Evolutionary conservation across 2,113 vertebrate genomes (phyloP), one percentile per base, ranked within the genome.

Genomic region (Dolichotis patagonum): DNA sequence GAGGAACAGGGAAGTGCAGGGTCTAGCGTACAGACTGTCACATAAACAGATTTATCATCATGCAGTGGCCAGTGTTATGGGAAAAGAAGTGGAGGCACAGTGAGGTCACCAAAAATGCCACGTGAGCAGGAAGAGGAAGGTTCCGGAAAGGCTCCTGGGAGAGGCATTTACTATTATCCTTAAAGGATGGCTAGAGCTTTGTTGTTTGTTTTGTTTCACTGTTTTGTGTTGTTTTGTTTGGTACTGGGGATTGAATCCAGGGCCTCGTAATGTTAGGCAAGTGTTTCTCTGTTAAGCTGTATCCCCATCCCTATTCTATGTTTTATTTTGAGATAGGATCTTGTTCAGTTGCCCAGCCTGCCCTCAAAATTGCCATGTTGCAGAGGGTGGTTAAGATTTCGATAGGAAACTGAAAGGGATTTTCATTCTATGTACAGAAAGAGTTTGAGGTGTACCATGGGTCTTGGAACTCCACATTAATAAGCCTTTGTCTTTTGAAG

Each of bases 11-110:
- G 56, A 84, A 60, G 14, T 9, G 13, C 14, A 4, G 38, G 28
- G n/a, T 46, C 19, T 6, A 56, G 16, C 26, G 22, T 69, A 54
- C 9, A 71, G 41, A 35, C 20, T 32, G 3, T 78, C 17, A 38
- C 9, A 1, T 38, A 30, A 26, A 80, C 77, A 43, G 65, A 43
- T n/a, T 83, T 9, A 32, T 49, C n/a, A 1, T 7, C 30, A 11
- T 4, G 52, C 16, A 1, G 20, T 35, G 38, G 32, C 2, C 32
- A 7, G 14, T 7, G 12, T 63, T 11, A 8, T 5, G 7, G 10
- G 75, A 58, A 6, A 71, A 24, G 54, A 60, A 54, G 75, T 8
- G 8, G 41, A 54, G 16, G 69, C 26, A 38, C n/a, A 17, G 32
- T 43, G 49, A 43, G 12, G 2, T 81, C 26, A 13, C 28, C 12